phyloP scores from a whole-genome alignment of 2,797 vertebrate species.

The Phrynocephalus guinanensis region DNA sequence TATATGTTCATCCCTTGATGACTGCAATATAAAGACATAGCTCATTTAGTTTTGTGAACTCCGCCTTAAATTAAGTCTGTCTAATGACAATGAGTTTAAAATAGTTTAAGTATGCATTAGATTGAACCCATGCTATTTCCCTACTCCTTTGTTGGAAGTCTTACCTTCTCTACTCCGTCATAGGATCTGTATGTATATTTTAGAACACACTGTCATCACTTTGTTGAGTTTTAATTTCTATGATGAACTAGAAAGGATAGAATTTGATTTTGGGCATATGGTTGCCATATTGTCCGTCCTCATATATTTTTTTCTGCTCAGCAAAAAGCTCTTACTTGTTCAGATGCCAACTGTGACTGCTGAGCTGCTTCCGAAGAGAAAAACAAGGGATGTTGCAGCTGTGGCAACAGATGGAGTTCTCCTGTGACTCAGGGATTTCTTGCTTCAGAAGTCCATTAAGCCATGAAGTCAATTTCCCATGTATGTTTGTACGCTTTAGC shows the following conservation, averaged over 20 bases:
- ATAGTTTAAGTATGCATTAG: neutral
- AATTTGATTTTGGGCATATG: constrained; percentile 14
- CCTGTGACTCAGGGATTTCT: constrained; percentile 46
- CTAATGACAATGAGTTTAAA: neutral
- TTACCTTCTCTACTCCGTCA: no score
- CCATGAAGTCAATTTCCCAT: constrained; percentile 54
- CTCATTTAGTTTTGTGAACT: neutral
- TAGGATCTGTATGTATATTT: no score
- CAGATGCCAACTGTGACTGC: constrained; percentile 15
- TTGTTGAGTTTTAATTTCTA: neutral
- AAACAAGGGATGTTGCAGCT: constrained; percentile 62
- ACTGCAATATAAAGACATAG: neutral
- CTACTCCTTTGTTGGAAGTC: neutral
- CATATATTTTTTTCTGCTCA: constrained; percentile 29
- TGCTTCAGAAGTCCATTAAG: constrained; percentile 57
- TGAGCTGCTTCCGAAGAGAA: constrained; percentile 39
- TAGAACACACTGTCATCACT: no score
- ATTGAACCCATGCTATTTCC: neutral
- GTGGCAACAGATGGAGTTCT: constrained; percentile 63
- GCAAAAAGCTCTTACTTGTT: constrained; percentile 32
- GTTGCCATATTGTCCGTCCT: neutral
- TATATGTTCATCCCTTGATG: neutral
- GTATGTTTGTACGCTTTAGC: constrained; percentile 41
- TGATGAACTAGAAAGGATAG: constrained; percentile 29
- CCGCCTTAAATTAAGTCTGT: neutral